Base-by-base conservation (phyloP, 64 coral and sea anemone genomes). In the Acropora tenuis region DNA sequence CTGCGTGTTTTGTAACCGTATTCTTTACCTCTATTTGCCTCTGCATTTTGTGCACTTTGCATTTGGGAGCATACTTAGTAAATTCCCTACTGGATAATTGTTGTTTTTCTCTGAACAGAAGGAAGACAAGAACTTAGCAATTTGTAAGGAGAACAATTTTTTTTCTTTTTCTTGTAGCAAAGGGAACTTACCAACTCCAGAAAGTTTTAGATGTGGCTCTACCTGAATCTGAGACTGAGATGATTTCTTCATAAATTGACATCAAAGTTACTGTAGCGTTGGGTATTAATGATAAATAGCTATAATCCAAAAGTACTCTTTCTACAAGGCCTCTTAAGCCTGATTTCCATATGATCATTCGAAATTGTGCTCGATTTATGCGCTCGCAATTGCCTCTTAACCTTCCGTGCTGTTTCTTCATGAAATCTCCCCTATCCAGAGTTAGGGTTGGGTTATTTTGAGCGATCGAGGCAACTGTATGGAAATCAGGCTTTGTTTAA, bases 121-220 rank as follows among this genome's bases (percentile, higher is more conserved):
- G 6, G 60, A 63, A 63, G 60, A 63, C 60, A 15, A 63, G 16
- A 63, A 63, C 60, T 2, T 63, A 13, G 13, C 15, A 53, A 11
- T 45, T 74, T 43, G 3, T 87, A 19, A 63, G 41, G 16, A 7
- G 13, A 52, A 49, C 2, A 74, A 16, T 13, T 43, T 8, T 53
- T 44, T 41, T 66, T 20, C 19, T 57, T 87, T 80, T 86, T 59
- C 6, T 87, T 96, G 86, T 67, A 96, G 94, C 69, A 46, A 74
- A 75, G 12, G 84, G 58, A n/a, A 96, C 94, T 1, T 96, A 53
- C 43, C 79, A 88, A 18, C 72, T 93, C 18, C 86, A 93, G 87
- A 90, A 75, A 72, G 43, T 93, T 67, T 92, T 71, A 75, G 90
- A 96, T 52, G 87, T 96, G 17, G 88, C 83, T 43, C 74, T 93